phyloP scores from a whole-genome alignment of 2,113 vertebrate species.

The Psilopogon haemacephalus region DNA sequence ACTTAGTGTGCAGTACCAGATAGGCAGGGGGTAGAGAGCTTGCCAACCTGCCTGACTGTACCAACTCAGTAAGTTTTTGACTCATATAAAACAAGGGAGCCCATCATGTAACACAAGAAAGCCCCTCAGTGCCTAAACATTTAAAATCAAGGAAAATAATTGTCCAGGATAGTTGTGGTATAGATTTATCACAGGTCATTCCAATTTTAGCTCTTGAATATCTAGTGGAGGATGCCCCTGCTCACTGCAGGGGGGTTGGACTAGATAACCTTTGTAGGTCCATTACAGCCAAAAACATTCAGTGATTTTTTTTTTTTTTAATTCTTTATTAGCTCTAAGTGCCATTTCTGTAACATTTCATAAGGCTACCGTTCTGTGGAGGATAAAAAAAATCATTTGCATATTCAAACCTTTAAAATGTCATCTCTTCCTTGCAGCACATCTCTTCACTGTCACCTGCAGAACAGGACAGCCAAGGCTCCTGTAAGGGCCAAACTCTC shows the following conservation, averaged over 20 bases:
- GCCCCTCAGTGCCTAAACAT: not conserved
- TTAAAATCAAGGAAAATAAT: not conserved
- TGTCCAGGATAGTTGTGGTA: not conserved
- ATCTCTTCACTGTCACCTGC: constrained; percentile 30
- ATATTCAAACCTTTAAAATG: constrained; percentile 58
- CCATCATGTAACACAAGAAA: not conserved
- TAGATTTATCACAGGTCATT: not conserved
- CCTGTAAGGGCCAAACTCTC: constrained; percentile 1
- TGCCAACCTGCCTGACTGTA: not conserved
- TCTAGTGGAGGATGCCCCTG: no score
- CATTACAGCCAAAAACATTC: no score
- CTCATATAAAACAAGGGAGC: not conserved
- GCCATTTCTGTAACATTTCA: not conserved
- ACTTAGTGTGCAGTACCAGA: not conserved
- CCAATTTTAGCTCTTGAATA: not conserved
- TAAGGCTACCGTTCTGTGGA: not conserved
- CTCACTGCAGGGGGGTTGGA: no score
- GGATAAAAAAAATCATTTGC: not conserved
- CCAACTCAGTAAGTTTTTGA: not conserved
- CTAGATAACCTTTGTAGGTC: no score
- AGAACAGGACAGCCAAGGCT: constrained; percentile 7
- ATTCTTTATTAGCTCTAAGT: not conserved
- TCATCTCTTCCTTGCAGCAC: constrained; percentile 44
- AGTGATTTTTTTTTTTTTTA: not conserved
- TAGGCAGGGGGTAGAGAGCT: not conserved